These are phyloP conservation scores for Ptychobarbus kaznakovi DNA, from an alignment of 2,797 vertebrate genomes.

Conservation along the genomic window DNA sequence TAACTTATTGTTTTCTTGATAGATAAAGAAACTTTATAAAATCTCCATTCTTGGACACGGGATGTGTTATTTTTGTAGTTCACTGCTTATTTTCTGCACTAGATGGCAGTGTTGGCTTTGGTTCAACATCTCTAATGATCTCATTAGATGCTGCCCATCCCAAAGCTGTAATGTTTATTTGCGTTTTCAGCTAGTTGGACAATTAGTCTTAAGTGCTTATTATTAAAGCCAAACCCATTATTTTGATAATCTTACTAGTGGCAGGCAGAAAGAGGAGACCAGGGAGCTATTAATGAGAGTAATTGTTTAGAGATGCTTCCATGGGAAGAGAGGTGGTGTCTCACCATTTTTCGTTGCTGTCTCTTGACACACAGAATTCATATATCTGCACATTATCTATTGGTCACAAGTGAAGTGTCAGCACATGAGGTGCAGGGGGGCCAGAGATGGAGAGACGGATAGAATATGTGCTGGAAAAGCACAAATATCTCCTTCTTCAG, in stretches of 20 bases:
- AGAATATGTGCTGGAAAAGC: constrained; percentile 48
- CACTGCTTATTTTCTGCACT: neutral
- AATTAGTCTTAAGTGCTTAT: constrained; percentile 28
- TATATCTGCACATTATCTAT: constrained; percentile 23
- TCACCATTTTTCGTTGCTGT: constrained; percentile 9
- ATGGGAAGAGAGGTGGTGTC: constrained; percentile 1
- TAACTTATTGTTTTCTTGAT: neutral
- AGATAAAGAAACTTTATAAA: neutral
- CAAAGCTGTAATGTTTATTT: constrained; percentile 29
- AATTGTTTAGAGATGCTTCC: neutral
- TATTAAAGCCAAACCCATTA: constrained; percentile 40
- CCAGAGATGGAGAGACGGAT: constrained; percentile 29
- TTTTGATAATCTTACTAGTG: neutral
- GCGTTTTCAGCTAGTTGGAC: constrained; percentile 8
- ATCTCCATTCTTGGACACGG: neutral
- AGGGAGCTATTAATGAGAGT: neutral
- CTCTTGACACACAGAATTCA: constrained; percentile 36
- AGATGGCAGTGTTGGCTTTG: constrained; percentile 41
- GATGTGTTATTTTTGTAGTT: neutral
- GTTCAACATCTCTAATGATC: neutral
- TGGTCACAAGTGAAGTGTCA: constrained; percentile 41
- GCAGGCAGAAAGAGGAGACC: neutral
- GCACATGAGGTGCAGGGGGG: constrained; percentile 6
- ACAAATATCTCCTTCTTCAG: constrained; percentile 49
- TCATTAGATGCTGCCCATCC: constrained; percentile 15